Conservation (phyloP, 2,888 invertebrate genomes). For the Aspidiotus destructor region DNA sequence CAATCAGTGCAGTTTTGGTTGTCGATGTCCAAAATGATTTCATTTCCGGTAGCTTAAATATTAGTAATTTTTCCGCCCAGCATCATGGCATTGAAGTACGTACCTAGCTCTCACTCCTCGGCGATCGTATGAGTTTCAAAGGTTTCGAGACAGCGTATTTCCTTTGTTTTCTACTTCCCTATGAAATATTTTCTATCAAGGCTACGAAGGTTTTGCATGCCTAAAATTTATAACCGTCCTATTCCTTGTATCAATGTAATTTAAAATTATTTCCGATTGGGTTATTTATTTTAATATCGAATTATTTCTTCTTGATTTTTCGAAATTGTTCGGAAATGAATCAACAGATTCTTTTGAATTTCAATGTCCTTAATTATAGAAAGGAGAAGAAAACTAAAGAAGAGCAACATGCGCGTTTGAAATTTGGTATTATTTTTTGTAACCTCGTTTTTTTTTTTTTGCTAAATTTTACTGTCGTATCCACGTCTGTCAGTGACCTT, state of each 20-base stretch:
- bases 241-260: neutral
- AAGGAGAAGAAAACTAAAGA: too few species aligned
- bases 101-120: neutral
- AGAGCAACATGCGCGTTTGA: too few species aligned
- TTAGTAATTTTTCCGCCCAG: slow-evolving; percentile 84
- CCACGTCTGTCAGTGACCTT: too few species aligned
- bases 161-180: neutral
- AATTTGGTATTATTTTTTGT: too few species aligned
- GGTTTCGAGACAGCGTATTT: neutral
- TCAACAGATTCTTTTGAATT: too few species aligned
- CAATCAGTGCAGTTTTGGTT: slow-evolving; percentile 77
- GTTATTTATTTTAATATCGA: neutral
- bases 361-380: too few species aligned
- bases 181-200: neutral
- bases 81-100: slow-evolving; percentile 75
- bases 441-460: too few species aligned
- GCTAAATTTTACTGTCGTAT: too few species aligned
- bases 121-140: too few species aligned
- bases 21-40: slow-evolving; percentile 99
- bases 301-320: neutral
- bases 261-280: neutral
- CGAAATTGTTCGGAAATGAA: too few species aligned
- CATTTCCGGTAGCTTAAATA: slow-evolving; percentile 84
- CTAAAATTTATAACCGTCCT: neutral
- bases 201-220: neutral